Conservation (phyloP, 1,140 invertebrate genomes). For the Solenopsis fugax region DNA sequence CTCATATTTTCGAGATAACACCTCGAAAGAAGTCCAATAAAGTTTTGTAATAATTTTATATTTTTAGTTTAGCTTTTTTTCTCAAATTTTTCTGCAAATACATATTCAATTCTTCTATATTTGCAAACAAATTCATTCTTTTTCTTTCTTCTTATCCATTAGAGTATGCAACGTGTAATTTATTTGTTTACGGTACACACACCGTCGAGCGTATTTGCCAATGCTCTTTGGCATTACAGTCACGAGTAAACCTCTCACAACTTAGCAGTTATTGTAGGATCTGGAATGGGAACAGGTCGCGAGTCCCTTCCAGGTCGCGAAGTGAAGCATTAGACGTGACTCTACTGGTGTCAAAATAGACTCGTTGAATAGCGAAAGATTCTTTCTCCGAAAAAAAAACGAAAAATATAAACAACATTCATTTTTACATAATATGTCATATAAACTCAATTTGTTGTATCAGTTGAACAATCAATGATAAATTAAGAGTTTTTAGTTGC, state of each 20-base stretch:
- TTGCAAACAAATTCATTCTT: background rate
- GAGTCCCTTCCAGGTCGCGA: slow-evolving; percentile 51
- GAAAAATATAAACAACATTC: background rate
- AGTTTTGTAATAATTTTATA: no score
- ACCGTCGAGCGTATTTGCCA: slow-evolving; percentile 22
- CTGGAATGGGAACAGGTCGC: slow-evolving; percentile 63
- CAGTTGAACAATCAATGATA: no score
- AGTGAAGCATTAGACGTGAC: slow-evolving; percentile 3
- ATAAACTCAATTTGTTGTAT: background rate
- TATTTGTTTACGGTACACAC: slow-evolving; percentile 1
- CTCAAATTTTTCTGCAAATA: background rate
- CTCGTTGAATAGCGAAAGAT: background rate
- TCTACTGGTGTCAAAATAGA: slow-evolving; percentile 36
- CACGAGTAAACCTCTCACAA: slow-evolving; percentile 75
- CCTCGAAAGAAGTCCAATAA: no score
- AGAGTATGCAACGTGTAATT: background rate
- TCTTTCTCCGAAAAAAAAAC: background rate
- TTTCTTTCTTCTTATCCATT: background rate
- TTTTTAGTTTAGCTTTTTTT: background rate
- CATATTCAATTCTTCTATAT: background rate
- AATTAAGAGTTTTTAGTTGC: no score
- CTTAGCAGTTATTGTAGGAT: slow-evolving; percentile 73
- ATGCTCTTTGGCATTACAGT: slow-evolving; percentile 70
- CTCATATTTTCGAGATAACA: background rate
- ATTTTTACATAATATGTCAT: background rate